These are phyloP conservation scores for Planiliza haematocheilus DNA, from an alignment of 2,113 vertebrate genomes.

Conservation along the genomic window DNA sequence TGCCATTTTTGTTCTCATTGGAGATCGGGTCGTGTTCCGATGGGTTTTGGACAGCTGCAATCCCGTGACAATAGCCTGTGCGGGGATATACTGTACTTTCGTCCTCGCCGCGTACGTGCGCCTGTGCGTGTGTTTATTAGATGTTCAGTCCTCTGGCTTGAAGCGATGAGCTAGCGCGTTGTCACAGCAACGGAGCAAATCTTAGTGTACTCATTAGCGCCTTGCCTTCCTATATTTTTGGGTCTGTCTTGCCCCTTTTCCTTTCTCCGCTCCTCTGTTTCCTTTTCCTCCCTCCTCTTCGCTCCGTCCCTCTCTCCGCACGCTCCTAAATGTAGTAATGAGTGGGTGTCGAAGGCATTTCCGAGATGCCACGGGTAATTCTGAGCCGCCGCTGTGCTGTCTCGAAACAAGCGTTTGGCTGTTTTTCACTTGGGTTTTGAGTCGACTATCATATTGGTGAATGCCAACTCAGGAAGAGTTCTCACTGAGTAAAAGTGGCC, in stretches of 20 bases:
- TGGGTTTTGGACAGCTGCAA: slow-evolving; percentile 33
- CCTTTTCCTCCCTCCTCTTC: neutral
- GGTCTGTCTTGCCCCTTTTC: slow-evolving; percentile 39
- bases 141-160: slow-evolving; percentile 50
- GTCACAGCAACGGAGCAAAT: slow-evolving; percentile 74
- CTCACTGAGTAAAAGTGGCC: no score
- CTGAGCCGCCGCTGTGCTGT: neutral
- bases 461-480: no score
- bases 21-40: slow-evolving; percentile 27
- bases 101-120: slow-evolving; percentile 11
- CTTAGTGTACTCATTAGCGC: slow-evolving; percentile 68
- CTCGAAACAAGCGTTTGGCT: neutral
- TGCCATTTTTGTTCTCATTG: slow-evolving; percentile 30
- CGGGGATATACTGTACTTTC: slow-evolving; percentile 32
- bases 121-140: slow-evolving; percentile 51
- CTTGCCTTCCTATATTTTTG: slow-evolving; percentile 71
- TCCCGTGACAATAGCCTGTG: slow-evolving; percentile 36
- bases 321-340: slow-evolving; percentile 27
- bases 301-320: slow-evolving; percentile 3
- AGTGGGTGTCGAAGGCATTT: slow-evolving; percentile 10
- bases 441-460: neutral
- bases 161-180: slow-evolving; percentile 56
- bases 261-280: slow-evolving; percentile 1
- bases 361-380: neutral
- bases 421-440: neutral